Evolutionary conservation across 2,797 vertebrate species (phyloP).

Genomic region (Xenops minutus): DNA sequence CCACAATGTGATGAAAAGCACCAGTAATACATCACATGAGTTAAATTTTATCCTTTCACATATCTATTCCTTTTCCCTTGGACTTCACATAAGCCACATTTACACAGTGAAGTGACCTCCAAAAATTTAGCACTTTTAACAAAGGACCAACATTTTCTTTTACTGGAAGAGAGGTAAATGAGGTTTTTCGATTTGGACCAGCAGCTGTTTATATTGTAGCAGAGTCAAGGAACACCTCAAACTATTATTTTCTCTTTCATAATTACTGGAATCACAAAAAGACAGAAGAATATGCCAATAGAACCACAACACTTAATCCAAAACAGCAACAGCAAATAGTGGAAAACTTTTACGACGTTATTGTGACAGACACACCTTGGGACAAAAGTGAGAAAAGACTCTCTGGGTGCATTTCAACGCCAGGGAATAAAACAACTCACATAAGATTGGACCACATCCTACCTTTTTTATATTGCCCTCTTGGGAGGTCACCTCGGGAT

Average conservation of each 20-base stretch:
- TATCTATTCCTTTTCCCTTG: not conserved
- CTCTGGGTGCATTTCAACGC: not conserved
- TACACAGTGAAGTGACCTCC: not conserved
- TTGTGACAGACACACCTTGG: not conserved
- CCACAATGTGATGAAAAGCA: not conserved
- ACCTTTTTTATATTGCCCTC: slow-evolving; percentile 94
- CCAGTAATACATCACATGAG: not conserved
- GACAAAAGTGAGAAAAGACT: not conserved
- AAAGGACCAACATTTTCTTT: slow-evolving; percentile 38
- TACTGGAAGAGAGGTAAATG: slow-evolving; percentile 45
- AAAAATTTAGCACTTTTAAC: slow-evolving; percentile 24
- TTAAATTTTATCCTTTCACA: not conserved
- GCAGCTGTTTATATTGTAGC: not conserved
- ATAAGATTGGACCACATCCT: slow-evolving; percentile 44
- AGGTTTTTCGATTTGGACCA: not conserved
- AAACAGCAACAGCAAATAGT: not conserved
- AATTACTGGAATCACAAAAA: not conserved
- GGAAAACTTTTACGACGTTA: rapidly evolving
- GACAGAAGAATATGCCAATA: not conserved
- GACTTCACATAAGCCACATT: not conserved
- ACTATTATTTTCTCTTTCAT: not conserved
- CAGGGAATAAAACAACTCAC: not conserved
- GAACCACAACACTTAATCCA: not conserved
- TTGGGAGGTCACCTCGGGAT: slow-evolving; percentile 84
- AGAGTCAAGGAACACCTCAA: slow-evolving; percentile 14